Conservation (phyloP, 2,888 invertebrate genomes). For the Magallana nippona region DNA sequence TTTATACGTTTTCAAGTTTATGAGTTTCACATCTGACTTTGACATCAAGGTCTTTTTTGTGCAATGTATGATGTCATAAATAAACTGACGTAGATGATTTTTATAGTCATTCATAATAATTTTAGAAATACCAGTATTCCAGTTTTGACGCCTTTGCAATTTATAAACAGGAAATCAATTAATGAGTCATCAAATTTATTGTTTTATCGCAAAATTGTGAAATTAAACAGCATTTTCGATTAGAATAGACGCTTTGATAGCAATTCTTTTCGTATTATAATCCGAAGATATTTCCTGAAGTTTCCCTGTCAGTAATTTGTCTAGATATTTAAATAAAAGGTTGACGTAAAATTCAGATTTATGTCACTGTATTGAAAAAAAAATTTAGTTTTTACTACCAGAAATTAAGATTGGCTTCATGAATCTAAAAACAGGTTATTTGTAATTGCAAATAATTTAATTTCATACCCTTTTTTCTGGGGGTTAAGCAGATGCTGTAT, state of each 20-base stretch:
- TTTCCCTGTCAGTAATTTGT: no score
- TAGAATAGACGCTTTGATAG: neutral
- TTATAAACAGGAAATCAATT: neutral
- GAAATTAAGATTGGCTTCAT: no score
- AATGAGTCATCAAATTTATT: neutral
- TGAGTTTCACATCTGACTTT: neutral
- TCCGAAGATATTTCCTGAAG: no score
- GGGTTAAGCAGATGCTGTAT: no score
- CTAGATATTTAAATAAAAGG: no score
- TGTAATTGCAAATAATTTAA: no score
- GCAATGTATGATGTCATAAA: conserved; percentile 7
- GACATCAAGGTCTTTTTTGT: conserved; percentile 4
- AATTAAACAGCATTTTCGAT: neutral
- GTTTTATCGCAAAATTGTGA: neutral
- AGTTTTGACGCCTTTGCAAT: conserved; percentile 4
- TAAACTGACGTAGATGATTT: conserved; percentile 1
- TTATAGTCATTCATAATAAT: neutral
- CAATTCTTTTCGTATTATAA: neutral
- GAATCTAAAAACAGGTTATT: no score
- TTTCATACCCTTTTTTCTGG: no score
- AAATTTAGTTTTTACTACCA: no score
- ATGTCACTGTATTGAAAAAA: no score
- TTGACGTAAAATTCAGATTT: no score
- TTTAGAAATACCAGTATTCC: neutral
- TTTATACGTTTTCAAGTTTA: neutral